Base-by-base conservation (phyloP, 2,113 vertebrate species). In the Neodontobutis hainanensis region DNA sequence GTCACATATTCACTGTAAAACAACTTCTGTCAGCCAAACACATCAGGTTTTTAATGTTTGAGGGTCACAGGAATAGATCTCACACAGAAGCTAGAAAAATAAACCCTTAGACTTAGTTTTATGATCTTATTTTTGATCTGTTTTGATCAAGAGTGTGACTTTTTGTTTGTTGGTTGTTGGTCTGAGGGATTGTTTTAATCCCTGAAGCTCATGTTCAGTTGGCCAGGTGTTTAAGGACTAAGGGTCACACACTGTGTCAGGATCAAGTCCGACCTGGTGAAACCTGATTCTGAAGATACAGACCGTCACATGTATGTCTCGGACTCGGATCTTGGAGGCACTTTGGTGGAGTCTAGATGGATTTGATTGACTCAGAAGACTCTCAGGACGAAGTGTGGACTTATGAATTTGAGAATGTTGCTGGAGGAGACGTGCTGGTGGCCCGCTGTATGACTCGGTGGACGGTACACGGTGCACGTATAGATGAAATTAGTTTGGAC, bases 261-360 rank as follows among this genome's bases (percentile, higher is more conserved):
- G 87, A 86, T 87, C 80, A 80, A 73, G 60, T 16, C 36, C 14
- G 45, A 47, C 32, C n/a, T 70, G 44, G 65, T 79, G 61, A 81
- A 65, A 62, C 71, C 60, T 71, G 11, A n/a, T 70, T 59, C 19
- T 53, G 49, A 55, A 19, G 38, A 45, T 11, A 45, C 44, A 45
- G 44, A 12, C 78, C 3, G 44, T 5, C 4, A 34, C 46, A 10
- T 35, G 64, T 61, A 70, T 47, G 56, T 55, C 60, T 49, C 73
- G 44, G 51, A 44, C 44, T 5, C 53, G 5, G 15, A 38, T 46
- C 57, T 70, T 58, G 38, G 35, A 14, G 5, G 35, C 72, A 63
- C 61, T 68, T 63, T 49, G 65, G 73, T 82, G 19, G 19, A 27
- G 1, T 27, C 3, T 65, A 64, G 75, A 68, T 77, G 70, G 64